Percentiles rank a stretch among this genome's conserved stretches.
Evolutionary conservation across 2,113 vertebrate species (phyloP).

Genomic region (Clarias gariepinus): DNA sequence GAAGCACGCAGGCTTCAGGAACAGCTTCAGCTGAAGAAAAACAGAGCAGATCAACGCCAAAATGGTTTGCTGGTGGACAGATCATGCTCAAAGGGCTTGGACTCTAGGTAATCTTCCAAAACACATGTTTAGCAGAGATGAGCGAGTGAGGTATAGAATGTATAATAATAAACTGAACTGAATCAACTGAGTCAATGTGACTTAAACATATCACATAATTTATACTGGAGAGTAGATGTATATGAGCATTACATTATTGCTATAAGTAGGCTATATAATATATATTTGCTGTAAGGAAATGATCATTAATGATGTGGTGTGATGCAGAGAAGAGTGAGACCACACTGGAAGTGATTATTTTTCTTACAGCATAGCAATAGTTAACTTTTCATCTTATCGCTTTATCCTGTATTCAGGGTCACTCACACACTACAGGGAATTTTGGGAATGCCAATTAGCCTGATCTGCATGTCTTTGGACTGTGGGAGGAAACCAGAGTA

Average conservation of each 20-base stretch:
- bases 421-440: no score
- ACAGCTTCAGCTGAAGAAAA: neutral
- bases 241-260: neutral
- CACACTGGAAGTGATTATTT: neutral
- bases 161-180: neutral
- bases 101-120: neutral
- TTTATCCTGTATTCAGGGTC: no score
- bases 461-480: no score
- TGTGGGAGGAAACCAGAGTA: no score
- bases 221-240: neutral
- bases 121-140: neutral
- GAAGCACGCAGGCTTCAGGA: neutral
- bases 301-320: neutral
- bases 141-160: neutral
- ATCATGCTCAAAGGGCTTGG: neutral
- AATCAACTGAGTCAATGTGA: neutral
- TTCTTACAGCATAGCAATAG: neutral
- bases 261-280: no score
- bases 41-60: neutral
- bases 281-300: neutral
- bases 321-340: neutral
- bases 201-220: neutral
- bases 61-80: neutral
- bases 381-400: neutral
- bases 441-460: no score